Conservation (phyloP, 2,797 vertebrate genomes). For the Pipistrellus pygmaeus region DNA sequence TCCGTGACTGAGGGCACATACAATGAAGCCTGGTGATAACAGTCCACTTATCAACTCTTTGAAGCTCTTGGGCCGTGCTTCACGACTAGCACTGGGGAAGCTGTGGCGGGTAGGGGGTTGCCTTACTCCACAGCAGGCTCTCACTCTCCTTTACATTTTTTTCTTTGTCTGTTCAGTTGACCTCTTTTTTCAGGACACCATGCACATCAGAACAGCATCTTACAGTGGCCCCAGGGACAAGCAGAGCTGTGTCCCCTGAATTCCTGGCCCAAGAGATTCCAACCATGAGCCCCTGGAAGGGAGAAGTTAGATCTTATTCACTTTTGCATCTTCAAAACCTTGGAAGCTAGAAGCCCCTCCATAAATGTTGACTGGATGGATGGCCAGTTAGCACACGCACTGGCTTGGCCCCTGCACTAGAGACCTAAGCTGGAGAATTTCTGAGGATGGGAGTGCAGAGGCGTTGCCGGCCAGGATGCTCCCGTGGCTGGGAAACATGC, state of each 20-base stretch:
- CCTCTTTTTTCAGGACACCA: neutral
- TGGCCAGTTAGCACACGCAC: fast-evolving
- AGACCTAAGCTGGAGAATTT: neutral
- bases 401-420: neutral
- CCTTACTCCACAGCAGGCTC: neutral
- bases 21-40: neutral
- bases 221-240: neutral
- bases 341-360: neutral
- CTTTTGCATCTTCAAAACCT: neutral
- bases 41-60: neutral
- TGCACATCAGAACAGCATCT: neutral
- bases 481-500: neutral
- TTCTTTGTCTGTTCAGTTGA: neutral
- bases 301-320: neutral
- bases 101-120: neutral
- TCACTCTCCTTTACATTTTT: neutral
- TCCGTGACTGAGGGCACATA: neutral
- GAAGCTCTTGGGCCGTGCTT: neutral
- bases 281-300: neutral
- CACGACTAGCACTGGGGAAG: neutral
- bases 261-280: neutral
- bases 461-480: neutral
- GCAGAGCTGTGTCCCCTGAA: neutral
- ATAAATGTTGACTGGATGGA: neutral
- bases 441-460: too few relatives aligned